phyloP scores from a whole-genome alignment of 1,140 invertebrate species.

The Caenorhabditis latens region DNA sequence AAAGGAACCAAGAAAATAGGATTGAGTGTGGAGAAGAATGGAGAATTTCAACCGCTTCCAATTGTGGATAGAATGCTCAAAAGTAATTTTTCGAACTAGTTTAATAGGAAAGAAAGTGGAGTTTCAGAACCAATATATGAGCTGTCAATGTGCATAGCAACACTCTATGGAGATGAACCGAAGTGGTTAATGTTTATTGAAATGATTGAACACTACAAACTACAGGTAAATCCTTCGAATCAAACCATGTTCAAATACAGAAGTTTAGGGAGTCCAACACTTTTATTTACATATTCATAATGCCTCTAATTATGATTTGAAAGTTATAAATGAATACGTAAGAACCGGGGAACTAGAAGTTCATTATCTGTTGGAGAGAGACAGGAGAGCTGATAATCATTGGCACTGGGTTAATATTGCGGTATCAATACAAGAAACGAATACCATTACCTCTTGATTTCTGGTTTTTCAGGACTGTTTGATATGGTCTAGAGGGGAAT shows the following conservation, averaged over 20 bases:
- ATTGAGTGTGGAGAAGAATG: not conserved
- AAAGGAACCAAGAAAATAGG: not conserved
- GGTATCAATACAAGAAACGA: not conserved
- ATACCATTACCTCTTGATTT: not conserved
- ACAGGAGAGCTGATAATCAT: not conserved
- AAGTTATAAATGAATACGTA: constrained; percentile 25
- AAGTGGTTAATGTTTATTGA: constrained; percentile 44
- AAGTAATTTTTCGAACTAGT: not conserved
- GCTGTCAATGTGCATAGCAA: constrained; percentile 25
- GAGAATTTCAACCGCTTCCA: not conserved
- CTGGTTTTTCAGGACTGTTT: constrained; percentile 2
- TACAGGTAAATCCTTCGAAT: not conserved
- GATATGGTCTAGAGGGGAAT: not conserved
- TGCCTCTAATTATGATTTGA: not conserved
- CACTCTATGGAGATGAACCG: constrained; percentile 27
- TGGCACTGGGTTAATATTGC: constrained; percentile 6
- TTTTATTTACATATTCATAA: constrained; percentile 43
- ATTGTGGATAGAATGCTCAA: not conserved
- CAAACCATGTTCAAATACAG: too few relatives aligned
- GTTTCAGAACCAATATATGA: not conserved
- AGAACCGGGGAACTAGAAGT: constrained; percentile 10
- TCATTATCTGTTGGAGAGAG: constrained; percentile 10
- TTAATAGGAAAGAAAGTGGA: not conserved
- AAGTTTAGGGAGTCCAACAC: constrained; percentile 21
- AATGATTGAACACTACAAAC: constrained; percentile 35